Conservation (phyloP, 53 echinoderm and acorn worm genomes). For the Paracentrotus lividus region DNA sequence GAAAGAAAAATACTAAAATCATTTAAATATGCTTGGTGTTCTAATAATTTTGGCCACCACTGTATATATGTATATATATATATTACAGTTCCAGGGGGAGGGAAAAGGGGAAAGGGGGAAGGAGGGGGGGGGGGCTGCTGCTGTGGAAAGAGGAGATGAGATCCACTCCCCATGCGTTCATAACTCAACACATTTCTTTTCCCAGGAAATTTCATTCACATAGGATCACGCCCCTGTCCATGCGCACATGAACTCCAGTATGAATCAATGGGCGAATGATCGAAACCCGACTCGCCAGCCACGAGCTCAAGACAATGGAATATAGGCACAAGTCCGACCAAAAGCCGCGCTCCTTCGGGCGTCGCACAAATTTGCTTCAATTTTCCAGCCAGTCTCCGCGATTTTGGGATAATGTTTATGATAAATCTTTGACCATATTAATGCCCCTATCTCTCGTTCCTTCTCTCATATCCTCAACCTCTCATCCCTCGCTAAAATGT, state of each 20-base stretch:
- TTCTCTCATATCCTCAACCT: too few species aligned
- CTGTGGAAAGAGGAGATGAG: not conserved
- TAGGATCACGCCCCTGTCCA: not conserved
- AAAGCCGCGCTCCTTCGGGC: slow-evolving; percentile 3
- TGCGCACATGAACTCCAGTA: not conserved
- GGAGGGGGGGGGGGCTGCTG: too few species aligned
- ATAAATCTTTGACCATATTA: slow-evolving; percentile 33
- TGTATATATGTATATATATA: too few species aligned
- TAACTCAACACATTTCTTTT: not conserved
- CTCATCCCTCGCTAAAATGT: too few species aligned
- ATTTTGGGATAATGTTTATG: slow-evolving; percentile 2
- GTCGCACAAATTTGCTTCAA: slow-evolving; percentile 45
- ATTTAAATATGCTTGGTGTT: too few species aligned
- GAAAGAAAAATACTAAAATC: too few species aligned
- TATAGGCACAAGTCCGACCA: not conserved
- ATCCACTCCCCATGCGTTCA: not conserved
- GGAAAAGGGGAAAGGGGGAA: too few species aligned
- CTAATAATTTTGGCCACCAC: too few species aligned
- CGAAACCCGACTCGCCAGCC: not conserved
- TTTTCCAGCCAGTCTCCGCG: not conserved
- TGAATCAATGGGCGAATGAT: not conserved
- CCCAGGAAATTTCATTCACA: not conserved
- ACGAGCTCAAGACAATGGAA: slow-evolving; percentile 2
- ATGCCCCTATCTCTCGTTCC: not conserved
- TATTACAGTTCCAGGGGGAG: too few species aligned